Evolutionary conservation across 2,797 vertebrate genomes (phyloP), one percentile per base, ranked within the genome.

Genomic region (Neosalanx taihuensis): DNA sequence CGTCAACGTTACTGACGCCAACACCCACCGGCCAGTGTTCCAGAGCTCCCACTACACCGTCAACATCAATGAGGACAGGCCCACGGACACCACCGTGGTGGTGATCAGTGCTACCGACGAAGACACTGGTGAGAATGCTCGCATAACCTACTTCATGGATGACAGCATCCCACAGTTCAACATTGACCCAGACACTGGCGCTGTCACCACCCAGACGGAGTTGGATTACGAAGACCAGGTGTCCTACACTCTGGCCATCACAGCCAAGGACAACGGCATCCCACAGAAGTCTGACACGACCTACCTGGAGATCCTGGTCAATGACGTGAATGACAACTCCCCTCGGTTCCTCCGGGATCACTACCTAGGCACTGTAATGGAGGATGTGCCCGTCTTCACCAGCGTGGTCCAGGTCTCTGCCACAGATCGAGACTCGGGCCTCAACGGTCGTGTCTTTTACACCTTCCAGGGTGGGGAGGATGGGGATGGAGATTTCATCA

Each of bases 261-360:
- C 96, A 0, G 97, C 97, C 0, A 93, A 94, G 1, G 97, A 99
- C 81, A 98, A 98, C 0, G 97, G 97, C 77, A 98, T 99, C 81
- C 97, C 97, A 0, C 97, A 98, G 87, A 99, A 99, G 86, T 98
- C 97, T 0, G 97, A 98, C 83, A 99, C 97, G 23, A 98, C 97
- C 15, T 98, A 98, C 84, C 83, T 99, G 81, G 97, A 99, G 90
- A 99, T 99, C 71, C 88, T 98, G 70, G 96, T 99, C 53, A 99
- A 93, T 0, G 97, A 99, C 0, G 94, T 98, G 10, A 99, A 99
- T 0, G 97, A 98, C 88, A 99, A 99, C 0, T 92, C 94, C 0
- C 97, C 97, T 0, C 94, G 94, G 67, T 99, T 99, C 85, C 90
- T 97, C 26, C 88, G 91, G 0, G 95, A 97, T 68, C 92, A 92